phyloP scores from a whole-genome alignment of 2,113 vertebrate species.

The Tragelaphus buxtoni region DNA sequence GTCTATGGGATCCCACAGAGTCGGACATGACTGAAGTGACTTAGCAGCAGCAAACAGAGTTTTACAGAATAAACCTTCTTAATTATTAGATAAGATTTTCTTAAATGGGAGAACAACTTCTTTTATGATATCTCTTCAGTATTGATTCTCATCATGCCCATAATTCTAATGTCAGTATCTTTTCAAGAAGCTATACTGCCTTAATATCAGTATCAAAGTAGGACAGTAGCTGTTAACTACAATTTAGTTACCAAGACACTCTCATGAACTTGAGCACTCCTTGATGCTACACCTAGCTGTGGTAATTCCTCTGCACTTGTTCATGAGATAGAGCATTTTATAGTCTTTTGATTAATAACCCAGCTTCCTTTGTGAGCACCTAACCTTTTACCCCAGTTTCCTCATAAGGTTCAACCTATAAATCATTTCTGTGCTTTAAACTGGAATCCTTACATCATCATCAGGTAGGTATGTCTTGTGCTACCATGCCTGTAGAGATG shows the following conservation, averaged over 20 bases:
- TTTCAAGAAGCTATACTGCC: neutral
- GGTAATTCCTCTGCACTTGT: neutral
- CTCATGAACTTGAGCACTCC: neutral
- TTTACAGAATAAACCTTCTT: neutral
- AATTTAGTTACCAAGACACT: neutral
- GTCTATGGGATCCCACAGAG: too few species aligned
- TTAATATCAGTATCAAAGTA: conserved; percentile 1
- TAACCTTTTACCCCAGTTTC: neutral
- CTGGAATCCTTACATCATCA: neutral
- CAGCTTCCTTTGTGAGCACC: neutral
- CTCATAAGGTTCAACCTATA: neutral
- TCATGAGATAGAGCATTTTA: neutral
- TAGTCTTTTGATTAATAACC: neutral
- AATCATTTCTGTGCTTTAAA: neutral
- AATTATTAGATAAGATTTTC: conserved; percentile 3
- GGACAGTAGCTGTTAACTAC: neutral
- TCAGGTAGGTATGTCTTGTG: neutral
- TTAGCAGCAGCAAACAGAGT: neutral
- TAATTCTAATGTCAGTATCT: neutral
- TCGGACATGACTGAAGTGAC: too few species aligned
- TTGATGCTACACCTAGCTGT: neutral
- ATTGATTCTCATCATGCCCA: neutral
- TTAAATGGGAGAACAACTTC: neutral
- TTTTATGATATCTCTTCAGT: conserved; percentile 10
- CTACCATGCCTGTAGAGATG: neutral